Base-by-base conservation (phyloP, 2,113 vertebrate genomes). In the Amazona vittata region DNA sequence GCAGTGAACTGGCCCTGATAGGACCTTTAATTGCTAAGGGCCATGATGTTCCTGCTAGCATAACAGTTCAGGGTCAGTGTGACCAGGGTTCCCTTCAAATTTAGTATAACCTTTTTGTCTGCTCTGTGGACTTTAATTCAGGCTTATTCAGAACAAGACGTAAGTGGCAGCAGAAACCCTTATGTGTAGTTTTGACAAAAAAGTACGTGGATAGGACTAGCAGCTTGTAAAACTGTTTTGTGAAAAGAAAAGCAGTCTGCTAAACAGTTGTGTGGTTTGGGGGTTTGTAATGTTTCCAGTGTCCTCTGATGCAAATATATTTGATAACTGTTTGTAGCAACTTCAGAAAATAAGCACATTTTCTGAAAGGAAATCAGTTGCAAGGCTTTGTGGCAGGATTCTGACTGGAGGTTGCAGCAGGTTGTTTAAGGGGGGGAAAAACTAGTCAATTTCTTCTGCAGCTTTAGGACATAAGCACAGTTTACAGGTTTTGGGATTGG, bases 31-130 rank as follows among this genome's bases (percentile, higher is more conserved):
- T 37, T 93, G 70, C 3, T 12, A 53, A 75, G 10, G 28, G 1
- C 10, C 3, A 0, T 1, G 2, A 2, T 78, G 24, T 57, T 64
- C 2, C 9, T 60, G 21, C 12, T 41, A 29, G 24, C 37, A 0
- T 63, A 74, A 71, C 18, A 73, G 0, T 19, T 65, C 22, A 52
- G 41, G 28, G 43, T 69, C 70, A 7, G 10, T 6, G 21, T 39
- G 31, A 4, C 63, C 21, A 29, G 11, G 26, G 16, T 81, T 84
- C 79, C 12, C n/a, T 92, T 76, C 31, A 62, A 10, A 31, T 16
- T 25, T 65, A 33, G 12, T 28, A 7, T 24, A 50, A 17, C 6
- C 7, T 65, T 25, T 21, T 49, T 69, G 5, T 35, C 8, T 65
- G 43, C 25, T 74, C 41, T 77, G 39, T 53, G 44, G n/a, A 5